Evolutionary conservation across 2,797 vertebrate genomes (phyloP), one percentile per base, ranked within the genome.

Genomic region (Periophthalmus magnuspinnatus): DNA sequence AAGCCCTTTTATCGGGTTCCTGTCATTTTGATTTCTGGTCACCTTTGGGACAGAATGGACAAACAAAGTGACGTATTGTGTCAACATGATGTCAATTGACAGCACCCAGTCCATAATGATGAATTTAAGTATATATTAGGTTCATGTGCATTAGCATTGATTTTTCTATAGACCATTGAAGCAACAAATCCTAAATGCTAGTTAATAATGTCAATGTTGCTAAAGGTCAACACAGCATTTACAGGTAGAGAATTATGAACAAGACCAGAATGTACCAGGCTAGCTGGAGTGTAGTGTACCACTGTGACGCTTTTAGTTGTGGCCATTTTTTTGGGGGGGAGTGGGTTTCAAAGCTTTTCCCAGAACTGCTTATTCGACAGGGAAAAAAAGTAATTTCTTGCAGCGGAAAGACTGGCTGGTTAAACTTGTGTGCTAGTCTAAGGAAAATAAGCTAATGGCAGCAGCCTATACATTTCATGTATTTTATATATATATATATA

Each of bases 291-390:
- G 28, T 28, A 28, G 28, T 28, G 28, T 28, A 3, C 19, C 6
- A n/a, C 19, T 50, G 19, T 50, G 48, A 50, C 7, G 17, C 19
- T 52, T 52, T 45, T 45, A 16, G 38, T 41, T 8, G 19, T 19
- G 19, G 9, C 11, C 8, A 14, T 28, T n/a, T 13, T 24, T 71
- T 8, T n/a, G 9, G 50, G 52, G 41, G 50, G 52, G 41, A 45
- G 41, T 41, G 13, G 41, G 6, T 69, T 24, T 17, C 7, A 56
- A 57, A 17, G 67, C 75, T 67, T 62, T 60, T 48, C 64, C 67
- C 47, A 74, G 72, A 75, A 82, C 74, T 65, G 50, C 21, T 55
- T 79, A 76, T 83, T 74, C 82, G 56, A 10, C 16, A 28, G 28
- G 28, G 38, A 41, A 21, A n/a, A 71, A 19, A 77, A 67, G 68